Evolutionary conservation across 1,140 invertebrate genomes (phyloP).

Genomic region (Leptopilina clavipes): DNA sequence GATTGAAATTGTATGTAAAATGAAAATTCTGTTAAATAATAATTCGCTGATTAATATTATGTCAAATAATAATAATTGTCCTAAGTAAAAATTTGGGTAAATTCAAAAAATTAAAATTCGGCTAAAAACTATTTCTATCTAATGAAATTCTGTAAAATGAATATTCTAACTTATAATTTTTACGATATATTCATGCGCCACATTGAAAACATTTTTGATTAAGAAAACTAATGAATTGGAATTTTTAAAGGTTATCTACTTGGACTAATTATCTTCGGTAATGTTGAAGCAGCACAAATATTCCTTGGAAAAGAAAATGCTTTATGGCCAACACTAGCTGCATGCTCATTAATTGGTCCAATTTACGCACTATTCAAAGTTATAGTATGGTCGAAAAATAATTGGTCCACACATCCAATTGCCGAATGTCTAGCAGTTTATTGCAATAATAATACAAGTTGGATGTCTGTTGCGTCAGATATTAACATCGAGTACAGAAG

Average conservation of each 20-base stretch:
- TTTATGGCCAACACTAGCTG: slow-evolving; percentile 67
- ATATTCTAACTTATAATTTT: too few species aligned
- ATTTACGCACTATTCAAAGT: slow-evolving; percentile 71
- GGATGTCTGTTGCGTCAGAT: slow-evolving; percentile 81
- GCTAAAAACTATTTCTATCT: too few species aligned
- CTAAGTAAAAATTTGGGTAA: too few species aligned
- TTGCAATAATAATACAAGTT: slow-evolving; percentile 77
- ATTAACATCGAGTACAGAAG: slow-evolving; percentile 88
- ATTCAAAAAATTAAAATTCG: too few species aligned
- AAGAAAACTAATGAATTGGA: slow-evolving; percentile 36
- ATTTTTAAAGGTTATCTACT: slow-evolving; percentile 77
- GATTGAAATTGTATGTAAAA: too few species aligned
- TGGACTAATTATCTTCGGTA: slow-evolving; percentile 75
- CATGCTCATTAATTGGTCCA: slow-evolving; percentile 68
- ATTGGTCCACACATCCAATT: slow-evolving; percentile 86
- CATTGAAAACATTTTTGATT: slow-evolving; percentile 15
- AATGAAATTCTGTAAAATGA: too few species aligned
- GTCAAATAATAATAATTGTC: too few species aligned
- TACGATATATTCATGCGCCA: too few species aligned
- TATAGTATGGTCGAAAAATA: slow-evolving; percentile 80
- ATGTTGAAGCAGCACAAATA: slow-evolving; percentile 69
- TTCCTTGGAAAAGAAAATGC: slow-evolving; percentile 65
- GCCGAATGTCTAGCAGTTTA: slow-evolving; percentile 80
- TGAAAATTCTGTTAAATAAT: too few species aligned
- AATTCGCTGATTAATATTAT: too few species aligned